Evolutionary conservation across 2,797 vertebrate genomes (phyloP).

Genomic region (Pangasius sanitwongsei): DNA sequence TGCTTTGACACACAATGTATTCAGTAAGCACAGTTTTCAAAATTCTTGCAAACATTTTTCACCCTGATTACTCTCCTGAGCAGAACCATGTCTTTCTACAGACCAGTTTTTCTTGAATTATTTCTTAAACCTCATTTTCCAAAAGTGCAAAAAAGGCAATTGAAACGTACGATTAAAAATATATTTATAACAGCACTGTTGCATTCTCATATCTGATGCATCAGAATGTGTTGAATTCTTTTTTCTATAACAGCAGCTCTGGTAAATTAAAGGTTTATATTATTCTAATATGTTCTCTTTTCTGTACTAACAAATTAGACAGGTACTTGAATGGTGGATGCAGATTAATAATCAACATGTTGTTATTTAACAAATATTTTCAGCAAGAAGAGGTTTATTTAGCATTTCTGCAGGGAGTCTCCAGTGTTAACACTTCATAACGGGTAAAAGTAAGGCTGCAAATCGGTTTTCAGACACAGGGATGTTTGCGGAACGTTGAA

Average conservation of each 20-base stretch:
- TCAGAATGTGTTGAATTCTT: not conserved
- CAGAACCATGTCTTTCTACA: not conserved
- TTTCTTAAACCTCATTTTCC: not conserved
- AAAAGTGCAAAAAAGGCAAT: not conserved
- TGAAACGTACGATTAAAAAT: not conserved
- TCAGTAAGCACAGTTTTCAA: not conserved
- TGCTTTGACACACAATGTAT: not conserved
- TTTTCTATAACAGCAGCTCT: not conserved
- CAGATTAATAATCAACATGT: not conserved
- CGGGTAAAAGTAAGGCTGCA: too few species aligned
- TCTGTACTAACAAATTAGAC: not conserved
- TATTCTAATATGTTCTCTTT: too few species aligned
- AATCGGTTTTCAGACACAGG: too few species aligned
- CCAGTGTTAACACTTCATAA: not conserved
- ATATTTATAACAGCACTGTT: too few species aligned
- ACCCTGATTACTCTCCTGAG: not conserved
- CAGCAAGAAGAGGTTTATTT: not conserved
- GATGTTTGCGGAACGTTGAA: too few species aligned
- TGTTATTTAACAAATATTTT: not conserved
- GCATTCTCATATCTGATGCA: not conserved
- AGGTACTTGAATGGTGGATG: not conserved
- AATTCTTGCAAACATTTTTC: not conserved
- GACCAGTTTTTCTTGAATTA: not conserved
- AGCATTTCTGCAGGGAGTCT: not conserved
- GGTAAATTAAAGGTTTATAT: not conserved